These are phyloP conservation scores for Zaprionus ghesquierei DNA, from an alignment of 1,140 invertebrate species.

Conservation along the genomic window DNA sequence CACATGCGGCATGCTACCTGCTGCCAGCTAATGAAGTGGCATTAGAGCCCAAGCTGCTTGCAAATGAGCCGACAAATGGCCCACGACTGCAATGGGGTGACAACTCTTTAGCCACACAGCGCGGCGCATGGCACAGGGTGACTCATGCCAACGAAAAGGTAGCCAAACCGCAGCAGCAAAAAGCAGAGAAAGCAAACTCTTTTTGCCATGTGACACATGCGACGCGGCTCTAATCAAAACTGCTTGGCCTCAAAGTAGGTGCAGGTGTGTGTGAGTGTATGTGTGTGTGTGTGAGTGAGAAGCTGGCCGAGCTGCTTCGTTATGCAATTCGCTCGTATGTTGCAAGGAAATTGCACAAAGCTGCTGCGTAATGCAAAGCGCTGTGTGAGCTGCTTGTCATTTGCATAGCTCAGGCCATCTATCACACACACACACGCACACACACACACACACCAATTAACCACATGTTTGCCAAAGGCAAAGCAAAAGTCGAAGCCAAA, in stretches of 20 bases:
- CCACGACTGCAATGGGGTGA: constrained; percentile 2
- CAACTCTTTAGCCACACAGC: constrained; percentile 22
- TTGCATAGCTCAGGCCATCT: constrained; percentile 10
- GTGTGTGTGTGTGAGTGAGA: not conserved
- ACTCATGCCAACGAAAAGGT: not conserved
- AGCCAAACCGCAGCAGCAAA: not conserved
- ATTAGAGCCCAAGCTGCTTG: constrained; percentile 39
- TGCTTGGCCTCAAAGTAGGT: constrained; percentile 4
- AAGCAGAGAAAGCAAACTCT: not conserved
- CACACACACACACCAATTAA: not conserved
- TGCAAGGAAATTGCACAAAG: constrained; percentile 17
- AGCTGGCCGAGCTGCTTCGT: not conserved
- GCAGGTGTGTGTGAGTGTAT: not conserved
- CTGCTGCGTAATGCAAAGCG: constrained; percentile 25
- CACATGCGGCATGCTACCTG: constrained; percentile 12
- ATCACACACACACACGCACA: not conserved
- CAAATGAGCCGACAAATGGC: constrained; percentile 53
- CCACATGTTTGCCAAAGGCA: not conserved
- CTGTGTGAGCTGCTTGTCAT: constrained; percentile 7
- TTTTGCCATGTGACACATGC: constrained; percentile 1
- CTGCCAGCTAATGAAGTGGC: constrained; percentile 54
- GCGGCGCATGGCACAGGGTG: not conserved
- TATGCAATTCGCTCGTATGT: constrained; percentile 21
- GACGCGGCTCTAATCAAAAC: constrained; percentile 37
- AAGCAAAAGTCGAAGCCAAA: not conserved